Conservation (phyloP, 2,113 vertebrate genomes). For the Apteryx owenii region DNA sequence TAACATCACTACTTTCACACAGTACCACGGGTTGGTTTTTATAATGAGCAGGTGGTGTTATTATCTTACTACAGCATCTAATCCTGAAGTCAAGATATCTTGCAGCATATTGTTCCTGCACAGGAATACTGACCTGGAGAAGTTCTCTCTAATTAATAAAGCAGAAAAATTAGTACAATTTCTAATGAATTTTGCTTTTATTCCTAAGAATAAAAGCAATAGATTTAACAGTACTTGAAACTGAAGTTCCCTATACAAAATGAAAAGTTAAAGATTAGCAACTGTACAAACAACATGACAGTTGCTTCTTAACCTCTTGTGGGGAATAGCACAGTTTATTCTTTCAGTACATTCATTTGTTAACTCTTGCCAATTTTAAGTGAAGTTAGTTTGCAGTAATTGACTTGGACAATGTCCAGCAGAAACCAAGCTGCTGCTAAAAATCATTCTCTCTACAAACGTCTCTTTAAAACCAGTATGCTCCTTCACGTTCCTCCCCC, state of each 20-base stretch:
- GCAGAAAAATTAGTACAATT: neutral
- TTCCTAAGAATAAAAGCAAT: neutral
- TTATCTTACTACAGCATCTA: neutral
- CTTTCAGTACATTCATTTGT: neutral
- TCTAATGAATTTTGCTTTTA: neutral
- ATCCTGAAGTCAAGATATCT: neutral
- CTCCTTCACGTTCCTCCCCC: neutral
- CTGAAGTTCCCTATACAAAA: neutral
- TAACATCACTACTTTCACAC: neutral
- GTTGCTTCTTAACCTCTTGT: neutral
- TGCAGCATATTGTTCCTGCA: neutral
- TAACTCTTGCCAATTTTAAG: neutral
- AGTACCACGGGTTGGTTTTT: neutral
- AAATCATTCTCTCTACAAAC: neutral
- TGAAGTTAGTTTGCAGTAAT: neutral
- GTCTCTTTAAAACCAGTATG: neutral
- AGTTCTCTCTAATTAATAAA: neutral
- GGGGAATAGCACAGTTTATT: neutral
- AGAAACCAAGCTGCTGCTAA: conserved; percentile 17
- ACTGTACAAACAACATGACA: neutral
- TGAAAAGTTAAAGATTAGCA: neutral
- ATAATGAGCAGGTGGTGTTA: neutral
- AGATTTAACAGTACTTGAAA: neutral
- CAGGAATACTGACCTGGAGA: neutral
- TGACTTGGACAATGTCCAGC: neutral